These are phyloP conservation scores for Muschampia plurimacula DNA, from an alignment of 2,888 invertebrate species.

Conservation along the genomic window DNA sequence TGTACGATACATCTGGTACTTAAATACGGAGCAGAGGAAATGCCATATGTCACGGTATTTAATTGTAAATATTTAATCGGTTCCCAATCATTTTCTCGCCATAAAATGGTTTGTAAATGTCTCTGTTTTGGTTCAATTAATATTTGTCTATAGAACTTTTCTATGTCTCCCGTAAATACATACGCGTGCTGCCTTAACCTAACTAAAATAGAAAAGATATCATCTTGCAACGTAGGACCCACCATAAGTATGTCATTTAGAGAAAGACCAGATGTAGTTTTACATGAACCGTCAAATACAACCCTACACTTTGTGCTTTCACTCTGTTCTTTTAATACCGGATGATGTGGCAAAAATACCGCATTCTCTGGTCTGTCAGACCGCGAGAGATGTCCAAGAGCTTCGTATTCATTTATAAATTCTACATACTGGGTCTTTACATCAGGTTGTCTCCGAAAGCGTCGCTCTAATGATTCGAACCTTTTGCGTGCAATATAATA, in stretches of 20 bases:
- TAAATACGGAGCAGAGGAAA: background rate
- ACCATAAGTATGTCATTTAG: constrained; percentile 53
- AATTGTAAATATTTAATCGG: constrained; percentile 42
- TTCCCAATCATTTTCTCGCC: constrained; percentile 48
- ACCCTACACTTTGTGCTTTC: constrained; percentile 52
- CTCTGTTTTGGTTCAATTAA: constrained; percentile 48
- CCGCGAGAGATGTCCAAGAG: constrained; percentile 43
- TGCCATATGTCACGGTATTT: background rate
- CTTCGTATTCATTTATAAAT: constrained; percentile 41
- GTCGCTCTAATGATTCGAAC: constrained; percentile 46
- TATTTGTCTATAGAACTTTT: constrained; percentile 52
- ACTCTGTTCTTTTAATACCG: constrained; percentile 47
- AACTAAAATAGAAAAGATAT: constrained; percentile 52
- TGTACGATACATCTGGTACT: background rate
- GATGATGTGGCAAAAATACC: constrained; percentile 52
- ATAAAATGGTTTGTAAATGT: constrained; percentile 57
- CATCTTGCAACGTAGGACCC: constrained; percentile 54
- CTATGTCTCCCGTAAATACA: constrained; percentile 49
- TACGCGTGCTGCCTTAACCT: constrained; percentile 50
- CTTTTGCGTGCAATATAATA: constrained; percentile 45
- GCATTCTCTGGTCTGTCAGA: constrained; percentile 22
- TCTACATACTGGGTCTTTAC: constrained; percentile 43
- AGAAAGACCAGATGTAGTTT: constrained; percentile 46
- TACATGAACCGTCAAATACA: constrained; percentile 53
- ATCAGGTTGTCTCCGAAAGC: constrained; percentile 43